Conservation (phyloP, 2,888 invertebrate genomes). For the Eupithecia subfuscata region DNA sequence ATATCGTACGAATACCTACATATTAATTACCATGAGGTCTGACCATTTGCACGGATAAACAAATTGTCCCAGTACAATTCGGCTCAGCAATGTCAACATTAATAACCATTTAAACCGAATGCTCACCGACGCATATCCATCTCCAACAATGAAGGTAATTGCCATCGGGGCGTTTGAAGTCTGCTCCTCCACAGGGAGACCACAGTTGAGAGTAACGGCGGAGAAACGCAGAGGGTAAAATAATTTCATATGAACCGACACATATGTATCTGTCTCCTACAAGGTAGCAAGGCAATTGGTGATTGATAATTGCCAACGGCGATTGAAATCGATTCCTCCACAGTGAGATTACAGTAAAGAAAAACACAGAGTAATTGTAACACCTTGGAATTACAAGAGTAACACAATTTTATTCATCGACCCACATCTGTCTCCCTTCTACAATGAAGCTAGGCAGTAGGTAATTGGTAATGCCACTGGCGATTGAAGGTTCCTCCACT, state of each 20-base stretch:
- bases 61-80: neutral
- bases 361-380: neutral
- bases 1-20: neutral
- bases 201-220: neutral
- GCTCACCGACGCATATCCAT: constrained; percentile 8
- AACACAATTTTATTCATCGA: neutral
- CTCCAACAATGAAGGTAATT: constrained; percentile 9
- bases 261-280: neutral
- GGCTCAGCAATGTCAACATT: neutral
- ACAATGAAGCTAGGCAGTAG: neutral
- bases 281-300: neutral
- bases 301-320: neutral
- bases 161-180: constrained; percentile 9
- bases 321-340: too few species aligned
- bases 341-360: neutral
- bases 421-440: neutral
- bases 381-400: neutral
- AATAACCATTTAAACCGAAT: neutral
- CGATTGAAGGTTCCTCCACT: neutral
- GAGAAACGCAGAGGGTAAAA: neutral
- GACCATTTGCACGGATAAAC: neutral
- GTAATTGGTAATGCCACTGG: neutral
- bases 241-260: neutral
- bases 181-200: neutral
- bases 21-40: neutral